Evolutionary conservation across 1,140 invertebrate species (phyloP), one percentile per base, ranked within the genome.

Genomic region (Ridgeia piscesae): DNA sequence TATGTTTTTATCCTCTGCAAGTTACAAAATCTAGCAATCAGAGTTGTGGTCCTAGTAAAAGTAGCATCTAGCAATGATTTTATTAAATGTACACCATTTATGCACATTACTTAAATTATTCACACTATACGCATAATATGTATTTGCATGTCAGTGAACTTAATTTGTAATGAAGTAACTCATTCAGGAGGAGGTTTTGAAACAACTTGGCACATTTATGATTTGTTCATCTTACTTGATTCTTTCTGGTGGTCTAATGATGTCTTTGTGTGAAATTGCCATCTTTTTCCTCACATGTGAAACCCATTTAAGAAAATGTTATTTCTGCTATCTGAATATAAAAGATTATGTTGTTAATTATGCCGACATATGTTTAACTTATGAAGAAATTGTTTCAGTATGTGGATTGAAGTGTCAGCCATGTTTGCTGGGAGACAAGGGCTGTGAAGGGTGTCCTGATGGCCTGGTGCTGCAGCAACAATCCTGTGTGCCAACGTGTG

Each of bases 401-500:
- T 91, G 31, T 90, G 93, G 90, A 31, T 35, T 34, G 35, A 35
- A 91, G n/a, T 91, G 90, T 91, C 90, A 35, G 31, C 90, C 90
- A 91, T 35, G 90, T 50, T n/a, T 91, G 90, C 90, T 91, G 34
- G 48, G 48, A 34, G 90, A 91, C 1, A 6, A 33, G n/a, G 90
- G 90, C 33, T 42, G 94, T 92, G 35, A 93, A 77, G 92, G 93
- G 0, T 94, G 94, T 93, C 93, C 90, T 17, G 92, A 92, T 27
- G 91, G 92, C 21, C 91, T 93, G 34, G 91, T 94, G 9, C 48
- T 94, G n/a, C 92, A 93, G 89, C 91, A 93, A 35, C 94, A 94
- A 1, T 92, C 92, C n/a, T 94, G 94, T 94, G 92, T 94, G n/a
- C 88, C 89, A 8, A 77, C 92, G n/a, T 94, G 94, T 92, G 92